A percentile compares a stretch with the other conserved stretches of the same genome.
phyloP scores from a whole-genome alignment of 2,113 vertebrate species.

The Poeciliopsis turrubarensis region DNA sequence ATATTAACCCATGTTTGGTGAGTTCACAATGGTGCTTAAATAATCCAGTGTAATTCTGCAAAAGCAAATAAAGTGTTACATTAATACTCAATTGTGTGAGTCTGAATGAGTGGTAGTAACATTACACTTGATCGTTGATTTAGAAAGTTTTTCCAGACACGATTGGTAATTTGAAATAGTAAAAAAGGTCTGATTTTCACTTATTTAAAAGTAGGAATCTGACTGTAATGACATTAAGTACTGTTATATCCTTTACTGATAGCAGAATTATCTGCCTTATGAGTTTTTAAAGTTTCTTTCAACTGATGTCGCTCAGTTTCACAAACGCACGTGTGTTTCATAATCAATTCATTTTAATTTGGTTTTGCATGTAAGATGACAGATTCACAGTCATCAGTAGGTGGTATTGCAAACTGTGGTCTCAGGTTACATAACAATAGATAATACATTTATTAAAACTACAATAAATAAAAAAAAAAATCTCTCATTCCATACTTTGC shows the following conservation, averaged over 20 bases:
- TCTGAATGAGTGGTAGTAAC: conserved; percentile 46
- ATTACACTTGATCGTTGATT: conserved; percentile 31
- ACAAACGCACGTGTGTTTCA: background rate
- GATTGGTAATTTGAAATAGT: background rate
- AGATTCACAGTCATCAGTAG: background rate
- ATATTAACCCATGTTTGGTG: background rate
- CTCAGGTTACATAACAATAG: background rate
- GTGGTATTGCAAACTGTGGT: background rate
- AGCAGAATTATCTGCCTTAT: background rate
- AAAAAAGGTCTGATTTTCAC: background rate
- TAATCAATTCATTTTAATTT: background rate
- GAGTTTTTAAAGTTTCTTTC: background rate
- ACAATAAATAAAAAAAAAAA: conserved; percentile 49
- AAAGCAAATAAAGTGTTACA: background rate
- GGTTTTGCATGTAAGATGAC: background rate
- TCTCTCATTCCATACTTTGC: conserved; percentile 33
- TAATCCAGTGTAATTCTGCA: background rate
- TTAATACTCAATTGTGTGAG: conserved; percentile 16
- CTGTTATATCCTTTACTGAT: background rate
- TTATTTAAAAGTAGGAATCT: background rate
- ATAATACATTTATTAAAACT: background rate
- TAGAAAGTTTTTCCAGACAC: background rate
- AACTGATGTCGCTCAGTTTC: background rate
- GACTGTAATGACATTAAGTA: background rate
- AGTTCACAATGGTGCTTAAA: conserved; percentile 33